Percentiles rank a stretch among this genome's conserved stretches.
phyloP scores from a whole-genome alignment of 2,113 vertebrate genomes.

The Psophia crepitans region DNA sequence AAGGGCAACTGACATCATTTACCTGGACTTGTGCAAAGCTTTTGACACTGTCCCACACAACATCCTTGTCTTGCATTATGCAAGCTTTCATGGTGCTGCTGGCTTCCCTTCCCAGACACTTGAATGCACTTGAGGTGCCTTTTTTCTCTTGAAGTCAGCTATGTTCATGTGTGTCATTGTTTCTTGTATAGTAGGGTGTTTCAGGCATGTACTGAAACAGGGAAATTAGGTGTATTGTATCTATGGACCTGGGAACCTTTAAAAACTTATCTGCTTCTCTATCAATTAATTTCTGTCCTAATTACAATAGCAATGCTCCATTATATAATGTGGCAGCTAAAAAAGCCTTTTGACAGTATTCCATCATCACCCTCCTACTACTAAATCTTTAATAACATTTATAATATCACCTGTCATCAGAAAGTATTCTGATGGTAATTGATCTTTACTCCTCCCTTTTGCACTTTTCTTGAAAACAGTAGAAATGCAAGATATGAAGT shows the following conservation, averaged over 20 bases:
- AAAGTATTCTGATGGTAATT: conserved; percentile 22
- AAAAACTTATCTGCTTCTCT: not conserved
- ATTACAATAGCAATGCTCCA: not conserved
- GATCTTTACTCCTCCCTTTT: conserved; percentile 24
- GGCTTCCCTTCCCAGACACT: not conserved
- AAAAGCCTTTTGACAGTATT: not conserved
- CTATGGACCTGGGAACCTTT: not conserved
- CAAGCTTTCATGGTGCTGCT: not conserved
- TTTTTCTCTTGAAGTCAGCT: not conserved
- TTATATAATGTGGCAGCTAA: not conserved
- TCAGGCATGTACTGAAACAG: not conserved
- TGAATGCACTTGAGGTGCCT: not conserved
- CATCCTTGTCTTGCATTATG: too few relatives aligned
- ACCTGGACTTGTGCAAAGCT: too few relatives aligned
- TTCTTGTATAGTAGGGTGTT: not conserved
- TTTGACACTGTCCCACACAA: too few relatives aligned
- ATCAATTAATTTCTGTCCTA: not conserved
- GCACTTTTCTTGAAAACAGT: conserved; percentile 9
- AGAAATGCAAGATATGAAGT: conserved; percentile 11
- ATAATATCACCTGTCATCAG: conserved; percentile 46
- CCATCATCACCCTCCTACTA: not conserved
- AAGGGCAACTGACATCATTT: too few relatives aligned
- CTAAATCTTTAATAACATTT: conserved; percentile 62
- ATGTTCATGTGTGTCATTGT: not conserved
- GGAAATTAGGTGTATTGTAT: not conserved